Conservation (phyloP, 2,797 vertebrate genomes). For the Gephyroberyx darwinii region DNA sequence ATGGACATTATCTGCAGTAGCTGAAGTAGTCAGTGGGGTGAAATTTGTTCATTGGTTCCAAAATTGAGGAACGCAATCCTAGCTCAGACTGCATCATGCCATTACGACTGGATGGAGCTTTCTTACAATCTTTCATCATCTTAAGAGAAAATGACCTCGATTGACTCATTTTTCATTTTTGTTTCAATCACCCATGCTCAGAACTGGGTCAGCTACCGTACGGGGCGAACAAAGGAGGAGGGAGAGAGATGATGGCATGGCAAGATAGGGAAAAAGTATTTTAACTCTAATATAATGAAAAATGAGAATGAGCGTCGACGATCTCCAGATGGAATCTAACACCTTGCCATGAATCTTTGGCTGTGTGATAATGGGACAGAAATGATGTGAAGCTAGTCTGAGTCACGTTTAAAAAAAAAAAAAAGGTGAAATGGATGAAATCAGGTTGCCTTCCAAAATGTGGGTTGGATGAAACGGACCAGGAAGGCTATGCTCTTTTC, state of each 20-base stretch:
- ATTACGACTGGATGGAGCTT: conserved; percentile 5
- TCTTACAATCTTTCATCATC: conserved; percentile 41
- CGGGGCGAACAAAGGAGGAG: conserved; percentile 42
- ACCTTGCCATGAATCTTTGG: conserved; percentile 28
- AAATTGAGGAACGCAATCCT: not conserved
- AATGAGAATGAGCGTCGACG: conserved; percentile 49
- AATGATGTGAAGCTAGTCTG: conserved; percentile 29
- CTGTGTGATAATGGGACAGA: conserved; percentile 60
- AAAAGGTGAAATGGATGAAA: conserved; percentile 32
- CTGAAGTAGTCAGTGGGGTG: conserved; percentile 9
- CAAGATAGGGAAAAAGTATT: conserved; percentile 43
- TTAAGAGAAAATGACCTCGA: conserved; percentile 17
- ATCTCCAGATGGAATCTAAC: conserved; percentile 57
- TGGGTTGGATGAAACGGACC: not conserved
- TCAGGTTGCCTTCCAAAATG: conserved; percentile 18
- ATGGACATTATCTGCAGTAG: conserved; percentile 7
- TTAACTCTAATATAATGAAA: conserved; percentile 64
- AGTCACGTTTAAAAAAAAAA: conserved; percentile 16
- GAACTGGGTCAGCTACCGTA: conserved; percentile 62
- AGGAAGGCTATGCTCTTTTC: not conserved
- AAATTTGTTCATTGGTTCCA: conserved; percentile 1
- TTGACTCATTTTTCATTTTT: conserved; percentile 35
- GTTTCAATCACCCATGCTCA: conserved; percentile 12
- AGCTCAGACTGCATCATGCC: not conserved
- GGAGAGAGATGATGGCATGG: conserved; percentile 53